Evolutionary conservation across 2,888 invertebrate species (phyloP).

Genomic region (Diploptera punctata): DNA sequence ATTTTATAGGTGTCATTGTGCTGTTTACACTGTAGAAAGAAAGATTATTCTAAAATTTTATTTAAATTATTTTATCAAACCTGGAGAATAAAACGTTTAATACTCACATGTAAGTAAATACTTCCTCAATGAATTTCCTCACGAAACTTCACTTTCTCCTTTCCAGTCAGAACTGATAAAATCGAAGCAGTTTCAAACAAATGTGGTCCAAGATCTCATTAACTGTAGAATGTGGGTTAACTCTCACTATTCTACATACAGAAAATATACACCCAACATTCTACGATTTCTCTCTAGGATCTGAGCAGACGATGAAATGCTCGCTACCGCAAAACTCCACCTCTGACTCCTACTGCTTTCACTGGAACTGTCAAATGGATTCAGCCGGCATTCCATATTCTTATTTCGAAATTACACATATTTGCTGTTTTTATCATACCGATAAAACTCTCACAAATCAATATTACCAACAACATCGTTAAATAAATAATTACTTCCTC

Average conservation of each 20-base stretch:
- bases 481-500: no score
- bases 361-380: not conserved
- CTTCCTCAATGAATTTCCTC: no score
- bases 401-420: not conserved
- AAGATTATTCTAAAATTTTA: not conserved
- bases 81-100: not conserved
- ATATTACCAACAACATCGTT: no score
- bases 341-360: not conserved
- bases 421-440: no score
- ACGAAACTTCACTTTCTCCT: not conserved
- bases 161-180: not conserved
- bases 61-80: not conserved
- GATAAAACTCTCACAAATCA: no score
- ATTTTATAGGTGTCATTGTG: no score
- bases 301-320: not conserved
- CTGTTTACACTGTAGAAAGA: no score
- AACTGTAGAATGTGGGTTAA: not conserved
- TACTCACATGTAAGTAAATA: not conserved
- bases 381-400: not conserved
- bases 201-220: not conserved
- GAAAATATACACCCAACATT: not conserved
- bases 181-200: not conserved
- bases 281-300: not conserved
- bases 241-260: not conserved
- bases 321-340: not conserved